Conservation (phyloP, 2,113 vertebrate species). For the Embiotoca jacksoni region DNA sequence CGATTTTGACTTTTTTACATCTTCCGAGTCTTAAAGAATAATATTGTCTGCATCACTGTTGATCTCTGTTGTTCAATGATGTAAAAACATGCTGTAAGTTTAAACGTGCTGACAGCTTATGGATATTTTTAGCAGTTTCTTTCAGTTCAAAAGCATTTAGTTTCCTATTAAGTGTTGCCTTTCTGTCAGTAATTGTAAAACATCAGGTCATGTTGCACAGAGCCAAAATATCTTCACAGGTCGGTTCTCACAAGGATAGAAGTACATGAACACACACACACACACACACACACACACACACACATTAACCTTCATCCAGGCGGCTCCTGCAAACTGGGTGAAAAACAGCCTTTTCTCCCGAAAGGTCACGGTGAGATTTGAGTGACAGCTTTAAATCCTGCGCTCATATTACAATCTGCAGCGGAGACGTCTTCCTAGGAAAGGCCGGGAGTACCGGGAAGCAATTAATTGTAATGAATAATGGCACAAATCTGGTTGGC, state of each 20-base stretch:
- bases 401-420: conserved; percentile 91
- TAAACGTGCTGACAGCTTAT: neutral
- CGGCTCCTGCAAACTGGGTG: conserved; percentile 35
- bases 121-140: conserved; percentile 22
- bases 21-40: too few species aligned
- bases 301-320: conserved; percentile 11
- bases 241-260: conserved; percentile 34
- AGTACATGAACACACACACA: conserved; percentile 63
- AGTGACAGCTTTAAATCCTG: conserved; percentile 95
- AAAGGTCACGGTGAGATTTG: conserved; percentile 96
- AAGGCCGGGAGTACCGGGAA: conserved; percentile 78
- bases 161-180: conserved; percentile 17
- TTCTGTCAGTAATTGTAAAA: conserved; percentile 11
- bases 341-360: conserved; percentile 87
- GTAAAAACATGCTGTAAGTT: too few species aligned
- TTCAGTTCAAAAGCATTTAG: neutral
- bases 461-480: conserved; percentile 97
- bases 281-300: conserved; percentile 62
- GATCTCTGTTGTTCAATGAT: too few species aligned
- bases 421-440: conserved; percentile 83
- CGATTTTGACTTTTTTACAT: too few species aligned
- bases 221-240: neutral
- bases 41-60: too few species aligned
- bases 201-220: conserved; percentile 4
- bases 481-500: conserved; percentile 94